Base-by-base conservation (phyloP, 2,888 invertebrate species). In the Tenthredo livida region DNA sequence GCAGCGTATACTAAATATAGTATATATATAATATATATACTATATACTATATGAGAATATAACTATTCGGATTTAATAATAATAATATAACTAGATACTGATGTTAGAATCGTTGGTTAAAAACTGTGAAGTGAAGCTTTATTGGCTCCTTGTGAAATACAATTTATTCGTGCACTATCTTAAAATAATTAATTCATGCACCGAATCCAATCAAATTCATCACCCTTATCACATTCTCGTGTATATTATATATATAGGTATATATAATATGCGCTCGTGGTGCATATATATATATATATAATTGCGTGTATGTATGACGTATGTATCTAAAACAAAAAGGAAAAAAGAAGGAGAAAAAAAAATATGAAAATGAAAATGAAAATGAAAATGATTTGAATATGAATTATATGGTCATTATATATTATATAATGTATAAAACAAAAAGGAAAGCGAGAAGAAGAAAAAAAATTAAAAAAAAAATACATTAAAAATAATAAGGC, bases 151-250 rank as follows among this genome's bases (percentile, higher is more conserved):
- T 70, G 85, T 72, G 70, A 82, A 29, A 82, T 82, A 70, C 70
- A 80, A 67, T 54, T 82, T 87, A 89, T 89, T 91, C 90, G 88
- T 89, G 90, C 91, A 92, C 92, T 91, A 89, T 92, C 90, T 91
- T 73, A 73, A 91, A 91, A 91, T 90, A 91, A 92, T 92, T 91
- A 91, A 91, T 91, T 91, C 91, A 91, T 91, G 92, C 93, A 93
- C 93, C 89, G 89, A 54, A 91, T 91, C 91, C 89, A 89, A 90
- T 91, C 90, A 88, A 91, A 37, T 90, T 89, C 88, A 90, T 90
- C 89, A 88, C 89, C 88, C 88, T 88, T 86, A 88, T 85, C 84
- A 84, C 80, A 85, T 85, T 87, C 65, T 87, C 83, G 75, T 86
- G 82, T 86, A 86, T 80, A 29, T 29, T 29, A n/a, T n/a, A 54